Evolutionary conservation across 2,797 vertebrate genomes (phyloP), one percentile per base, ranked within the genome.

Genomic region (Cryptoblepharus egeriae): DNA sequence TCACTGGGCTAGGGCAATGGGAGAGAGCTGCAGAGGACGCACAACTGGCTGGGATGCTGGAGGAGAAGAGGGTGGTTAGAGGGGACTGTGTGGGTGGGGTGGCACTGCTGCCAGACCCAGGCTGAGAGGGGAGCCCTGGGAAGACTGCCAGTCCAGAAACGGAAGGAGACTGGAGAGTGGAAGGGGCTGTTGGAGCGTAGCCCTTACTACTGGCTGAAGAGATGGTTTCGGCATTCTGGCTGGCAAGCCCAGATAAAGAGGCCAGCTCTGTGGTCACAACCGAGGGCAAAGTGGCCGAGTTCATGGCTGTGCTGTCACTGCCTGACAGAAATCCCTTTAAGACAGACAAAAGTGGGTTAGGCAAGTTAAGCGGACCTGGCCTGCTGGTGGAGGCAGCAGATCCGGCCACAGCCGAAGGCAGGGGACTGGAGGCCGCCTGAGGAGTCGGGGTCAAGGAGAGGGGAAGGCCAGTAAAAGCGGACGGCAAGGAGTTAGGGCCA

Each of bases 121-220:
- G 92, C 60, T 93, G 93, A 8, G 96, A 73, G 76, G 95, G 86
- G 82, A 96, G 93, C 77, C 95, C 93, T 7, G 96, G 91, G 85
- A 96, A 96, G 88, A 93, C 35, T 68, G 95, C 96, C 88, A 96
- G 86, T 6, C 90, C 95, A 0, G 97, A 96, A 65, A 96, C 96
- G 70, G 97, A 95, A 49, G 97, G 94, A 75, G 89, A 93, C 69
- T 95, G 96, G 11, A 95, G 90, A 58, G 95, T 88, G 3, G 96
- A 93, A 5, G 95, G 91, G 81, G 96, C 96, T n/a, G 97, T 95
- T 12, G 97, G 96, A 72, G 96, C 96, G 84, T 97, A 99, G 93
- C 97, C 96, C 83, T 97, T 97, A 90, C 94, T 97, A 81, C 97
- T 93, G 16, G 97, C 97, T n/a, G 96, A 91, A 60, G 91, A 88